Conservation (phyloP, 2,113 vertebrate genomes). For the Megaceryle torquata region DNA sequence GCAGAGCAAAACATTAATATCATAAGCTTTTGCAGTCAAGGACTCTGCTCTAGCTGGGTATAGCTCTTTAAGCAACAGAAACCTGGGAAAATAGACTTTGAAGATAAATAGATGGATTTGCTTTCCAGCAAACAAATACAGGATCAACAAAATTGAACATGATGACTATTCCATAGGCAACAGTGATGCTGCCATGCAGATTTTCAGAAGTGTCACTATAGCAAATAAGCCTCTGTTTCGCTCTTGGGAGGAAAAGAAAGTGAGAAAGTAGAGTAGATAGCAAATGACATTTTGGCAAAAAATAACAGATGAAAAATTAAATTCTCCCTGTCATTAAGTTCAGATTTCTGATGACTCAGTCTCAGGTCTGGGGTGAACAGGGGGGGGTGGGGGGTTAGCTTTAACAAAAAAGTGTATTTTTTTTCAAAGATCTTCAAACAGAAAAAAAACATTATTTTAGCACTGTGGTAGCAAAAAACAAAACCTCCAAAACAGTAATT, state of each 20-base stretch:
- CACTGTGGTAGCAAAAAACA: background rate
- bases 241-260: constrained; percentile 18
- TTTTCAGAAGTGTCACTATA: constrained; percentile 58
- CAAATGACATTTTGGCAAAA: background rate
- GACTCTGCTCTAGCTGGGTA: constrained; percentile 15
- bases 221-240: constrained; percentile 54
- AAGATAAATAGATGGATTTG: constrained; percentile 65
- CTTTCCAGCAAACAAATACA: constrained; percentile 60
- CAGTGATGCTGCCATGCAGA: constrained; percentile 54
- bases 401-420: background rate
- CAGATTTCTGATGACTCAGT: background rate
- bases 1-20: constrained; percentile 64
- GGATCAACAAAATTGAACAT: constrained; percentile 63
- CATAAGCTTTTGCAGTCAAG: constrained; percentile 40
- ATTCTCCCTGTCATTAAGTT: background rate
- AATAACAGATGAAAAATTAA: background rate
- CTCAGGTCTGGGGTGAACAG: background rate
- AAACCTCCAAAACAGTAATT: background rate
- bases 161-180: constrained; percentile 65
- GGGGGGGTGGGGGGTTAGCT: background rate
- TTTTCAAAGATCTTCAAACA: background rate
- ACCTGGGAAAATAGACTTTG: constrained; percentile 45
- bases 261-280: background rate
- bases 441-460: background rate
- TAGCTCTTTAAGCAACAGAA: constrained; percentile 5